Evolutionary conservation across 2,113 vertebrate species (phyloP).

Genomic region (Takifugu flavidus): DNA sequence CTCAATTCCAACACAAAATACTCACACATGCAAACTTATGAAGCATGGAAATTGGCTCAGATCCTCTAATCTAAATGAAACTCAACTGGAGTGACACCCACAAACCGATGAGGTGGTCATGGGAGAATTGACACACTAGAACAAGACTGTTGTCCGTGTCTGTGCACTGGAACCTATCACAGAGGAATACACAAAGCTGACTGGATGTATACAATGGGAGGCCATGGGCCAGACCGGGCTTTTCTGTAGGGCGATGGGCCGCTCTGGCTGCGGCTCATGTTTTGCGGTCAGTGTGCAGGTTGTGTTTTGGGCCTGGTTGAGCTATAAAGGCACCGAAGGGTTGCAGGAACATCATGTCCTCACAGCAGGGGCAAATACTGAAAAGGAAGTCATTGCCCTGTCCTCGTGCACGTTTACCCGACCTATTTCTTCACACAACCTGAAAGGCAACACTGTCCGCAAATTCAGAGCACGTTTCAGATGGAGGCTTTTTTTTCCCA

Average conservation of each 20-base stretch:
- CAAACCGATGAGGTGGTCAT: constrained; percentile 57
- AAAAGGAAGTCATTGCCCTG: constrained; percentile 38
- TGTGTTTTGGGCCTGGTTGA: constrained; percentile 40
- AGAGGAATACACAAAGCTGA: constrained; percentile 67
- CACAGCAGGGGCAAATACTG: constrained; percentile 35
- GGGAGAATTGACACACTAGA: constrained; percentile 64
- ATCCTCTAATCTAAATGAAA: constrained; percentile 44
- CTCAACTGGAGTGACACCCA: constrained; percentile 44
- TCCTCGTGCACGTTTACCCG: constrained; percentile 31
- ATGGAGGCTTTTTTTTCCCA: not conserved
- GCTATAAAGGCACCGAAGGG: constrained; percentile 43
- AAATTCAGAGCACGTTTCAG: not conserved
- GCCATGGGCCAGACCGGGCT: constrained; percentile 45
- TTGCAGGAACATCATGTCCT: constrained; percentile 57
- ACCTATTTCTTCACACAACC: constrained; percentile 31
- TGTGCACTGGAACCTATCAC: constrained; percentile 68
- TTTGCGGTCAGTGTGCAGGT: constrained; percentile 48
- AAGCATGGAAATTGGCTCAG: constrained; percentile 29
- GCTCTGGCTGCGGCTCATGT: constrained; percentile 39
- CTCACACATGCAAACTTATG: constrained; percentile 18
- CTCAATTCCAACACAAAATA: constrained; percentile 9
- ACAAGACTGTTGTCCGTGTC: constrained; percentile 63
- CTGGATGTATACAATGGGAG: constrained; percentile 70
- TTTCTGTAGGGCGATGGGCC: constrained; percentile 41
- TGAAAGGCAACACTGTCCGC: constrained; percentile 14